Conservation (phyloP, 92 coral and sea anemone genomes). For the Phenganax subtilis region DNA sequence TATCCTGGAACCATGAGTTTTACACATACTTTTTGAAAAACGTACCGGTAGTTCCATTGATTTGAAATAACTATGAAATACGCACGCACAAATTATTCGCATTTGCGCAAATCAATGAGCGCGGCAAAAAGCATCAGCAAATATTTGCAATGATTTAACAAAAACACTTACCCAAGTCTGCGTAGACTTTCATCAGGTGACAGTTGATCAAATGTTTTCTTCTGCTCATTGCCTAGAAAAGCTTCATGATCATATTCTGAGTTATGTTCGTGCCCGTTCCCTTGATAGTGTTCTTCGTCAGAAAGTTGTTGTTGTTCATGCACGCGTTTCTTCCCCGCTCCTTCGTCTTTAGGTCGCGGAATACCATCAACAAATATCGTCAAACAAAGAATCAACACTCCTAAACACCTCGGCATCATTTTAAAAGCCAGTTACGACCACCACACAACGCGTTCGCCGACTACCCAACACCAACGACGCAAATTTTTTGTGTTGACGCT, state of each 20-base stretch:
- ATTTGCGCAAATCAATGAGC: not conserved
- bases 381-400: conserved; percentile 11
- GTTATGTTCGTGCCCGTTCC: conserved; percentile 64
- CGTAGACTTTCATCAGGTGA: conserved; percentile 83
- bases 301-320: conserved; percentile 53
- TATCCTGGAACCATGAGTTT: too few relatives aligned
- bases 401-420: conserved; percentile 1
- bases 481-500: not conserved
- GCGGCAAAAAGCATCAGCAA: not conserved
- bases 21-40: too few relatives aligned
- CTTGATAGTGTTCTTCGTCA: conserved; percentile 77
- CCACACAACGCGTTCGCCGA: not conserved
- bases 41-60: too few relatives aligned
- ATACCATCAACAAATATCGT: conserved; percentile 16
- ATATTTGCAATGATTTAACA: not conserved
- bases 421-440: not conserved
- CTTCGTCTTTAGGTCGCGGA: conserved; percentile 27
- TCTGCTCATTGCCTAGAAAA: conserved; percentile 78
- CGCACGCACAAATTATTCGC: not conserved
- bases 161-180: conserved; percentile 64
- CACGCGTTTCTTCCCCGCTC: conserved; percentile 16
- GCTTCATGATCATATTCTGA: conserved; percentile 93
- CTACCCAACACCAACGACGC: not conserved
- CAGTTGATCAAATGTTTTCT: conserved; percentile 77
- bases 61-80: not conserved